Percentiles rank a stretch among this genome's conserved stretches.
Conservation (phyloP, 2,888 invertebrate genomes). For the Metalampra italica region DNA sequence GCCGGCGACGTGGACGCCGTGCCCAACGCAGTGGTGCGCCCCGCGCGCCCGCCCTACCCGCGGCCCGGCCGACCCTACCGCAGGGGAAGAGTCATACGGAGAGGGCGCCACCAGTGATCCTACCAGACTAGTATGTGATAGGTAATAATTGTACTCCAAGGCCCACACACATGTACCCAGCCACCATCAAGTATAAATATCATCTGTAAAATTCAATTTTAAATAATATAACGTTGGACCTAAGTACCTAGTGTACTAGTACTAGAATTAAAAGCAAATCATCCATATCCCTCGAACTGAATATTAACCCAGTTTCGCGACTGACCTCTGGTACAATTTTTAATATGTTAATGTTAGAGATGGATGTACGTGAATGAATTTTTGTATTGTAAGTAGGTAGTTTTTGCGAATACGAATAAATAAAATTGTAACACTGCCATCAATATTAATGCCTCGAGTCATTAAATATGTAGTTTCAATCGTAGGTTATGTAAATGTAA, state of each 20-base stretch:
- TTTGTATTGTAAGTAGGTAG: not conserved
- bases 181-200: not conserved
- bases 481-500: not conserved
- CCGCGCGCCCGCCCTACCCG: slow-evolving; percentile 18
- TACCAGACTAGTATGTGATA: not conserved
- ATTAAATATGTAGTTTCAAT: not conserved
- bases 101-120: slow-evolving; percentile 37
- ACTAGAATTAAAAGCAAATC: too few species aligned
- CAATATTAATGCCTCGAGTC: slow-evolving; percentile 1
- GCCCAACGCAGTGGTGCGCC: slow-evolving; percentile 48
- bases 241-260: too few species aligned
- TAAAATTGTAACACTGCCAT: slow-evolving; percentile 3
- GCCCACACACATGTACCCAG: not conserved
- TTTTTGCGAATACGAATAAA: not conserved
- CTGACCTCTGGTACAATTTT: too few species aligned
- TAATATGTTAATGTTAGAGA: not conserved
- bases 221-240: too few species aligned
- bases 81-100: slow-evolving; percentile 31
- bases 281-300: too few species aligned
- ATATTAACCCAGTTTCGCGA: too few species aligned
- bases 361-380: not conserved
- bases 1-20: slow-evolving; percentile 48
- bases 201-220: not conserved
- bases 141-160: not conserved
- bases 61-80: slow-evolving; percentile 17